Evolutionary conservation across 53 echinoderm and acorn worm species (phyloP).

Genomic region (Hippasteria phrygiana): DNA sequence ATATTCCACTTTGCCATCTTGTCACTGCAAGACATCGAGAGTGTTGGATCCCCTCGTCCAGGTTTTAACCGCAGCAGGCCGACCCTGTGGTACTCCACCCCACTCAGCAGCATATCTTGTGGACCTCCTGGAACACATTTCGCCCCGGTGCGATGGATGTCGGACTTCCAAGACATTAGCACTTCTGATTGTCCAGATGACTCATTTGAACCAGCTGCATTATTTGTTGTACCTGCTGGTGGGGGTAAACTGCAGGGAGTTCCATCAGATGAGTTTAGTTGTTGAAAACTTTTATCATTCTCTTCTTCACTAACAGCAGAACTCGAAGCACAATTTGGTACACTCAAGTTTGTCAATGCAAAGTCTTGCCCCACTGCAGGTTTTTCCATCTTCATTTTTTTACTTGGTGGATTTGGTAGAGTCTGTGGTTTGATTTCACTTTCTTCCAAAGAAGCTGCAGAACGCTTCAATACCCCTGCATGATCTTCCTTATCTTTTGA

Average conservation of each 20-base stretch:
- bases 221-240: neutral
- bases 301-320: neutral
- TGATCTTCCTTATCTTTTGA: neutral
- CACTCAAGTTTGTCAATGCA: neutral
- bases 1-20: conserved; percentile 94
- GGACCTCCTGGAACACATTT: conserved; percentile 84
- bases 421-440: neutral
- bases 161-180: conserved; percentile 26
- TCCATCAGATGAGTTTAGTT: too few relatives aligned
- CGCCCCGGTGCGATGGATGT: conserved; percentile 91
- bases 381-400: conserved; percentile 2
- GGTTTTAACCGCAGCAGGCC: conserved; percentile 88
- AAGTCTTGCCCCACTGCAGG: neutral
- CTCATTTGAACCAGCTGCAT: neutral
- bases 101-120: conserved; percentile 70
- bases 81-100: conserved; percentile 79
- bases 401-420: neutral
- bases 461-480: neutral
- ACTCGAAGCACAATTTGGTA: neutral
- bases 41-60: conserved; percentile 85
- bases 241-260: too few relatives aligned
- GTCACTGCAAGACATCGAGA: conserved; percentile 98
- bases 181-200: neutral
- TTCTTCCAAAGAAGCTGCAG: neutral
- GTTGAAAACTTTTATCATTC: neutral